A percentile compares a stretch with the other conserved stretches of the same genome.
These are phyloP conservation scores for Tiliqua scincoides DNA, from an alignment of 2,113 vertebrate species.

Conservation along the genomic window DNA sequence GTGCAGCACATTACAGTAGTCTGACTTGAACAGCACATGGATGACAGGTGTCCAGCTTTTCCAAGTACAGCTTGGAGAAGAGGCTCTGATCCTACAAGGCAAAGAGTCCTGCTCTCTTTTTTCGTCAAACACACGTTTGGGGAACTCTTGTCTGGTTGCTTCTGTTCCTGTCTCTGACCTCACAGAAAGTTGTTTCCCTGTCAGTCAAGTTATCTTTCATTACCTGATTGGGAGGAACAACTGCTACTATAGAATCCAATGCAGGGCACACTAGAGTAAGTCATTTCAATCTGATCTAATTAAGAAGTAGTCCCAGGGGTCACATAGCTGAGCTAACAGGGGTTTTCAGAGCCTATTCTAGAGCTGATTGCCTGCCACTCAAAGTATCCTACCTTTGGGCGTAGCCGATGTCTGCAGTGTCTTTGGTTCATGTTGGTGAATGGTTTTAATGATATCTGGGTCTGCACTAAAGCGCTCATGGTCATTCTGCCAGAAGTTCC, in stretches of 20 bases:
- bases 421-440: slow-evolving; percentile 96
- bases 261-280: not conserved
- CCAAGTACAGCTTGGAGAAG: no score
- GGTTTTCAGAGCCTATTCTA: not conserved
- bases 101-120: accelerated
- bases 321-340: not conserved
- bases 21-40: no score
- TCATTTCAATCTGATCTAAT: not conserved
- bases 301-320: not conserved
- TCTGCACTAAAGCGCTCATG: slow-evolving; percentile 90
- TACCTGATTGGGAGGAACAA: not conserved
- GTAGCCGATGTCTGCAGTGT: slow-evolving; percentile 94
- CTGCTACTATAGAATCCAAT: not conserved
- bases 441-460: slow-evolving; percentile 90
- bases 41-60: no score
- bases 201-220: not conserved
- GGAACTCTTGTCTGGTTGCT: no score
- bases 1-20: no score
- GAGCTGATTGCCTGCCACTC: not conserved
- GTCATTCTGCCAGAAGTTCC: slow-evolving; percentile 98
- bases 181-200: not conserved
- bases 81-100: no score
- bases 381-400: slow-evolving; percentile 82
- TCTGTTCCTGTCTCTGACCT: not conserved
- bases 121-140: not conserved